phyloP scores from a whole-genome alignment of 2,888 invertebrate genomes.

The Caenorhabditis doughertyi region DNA sequence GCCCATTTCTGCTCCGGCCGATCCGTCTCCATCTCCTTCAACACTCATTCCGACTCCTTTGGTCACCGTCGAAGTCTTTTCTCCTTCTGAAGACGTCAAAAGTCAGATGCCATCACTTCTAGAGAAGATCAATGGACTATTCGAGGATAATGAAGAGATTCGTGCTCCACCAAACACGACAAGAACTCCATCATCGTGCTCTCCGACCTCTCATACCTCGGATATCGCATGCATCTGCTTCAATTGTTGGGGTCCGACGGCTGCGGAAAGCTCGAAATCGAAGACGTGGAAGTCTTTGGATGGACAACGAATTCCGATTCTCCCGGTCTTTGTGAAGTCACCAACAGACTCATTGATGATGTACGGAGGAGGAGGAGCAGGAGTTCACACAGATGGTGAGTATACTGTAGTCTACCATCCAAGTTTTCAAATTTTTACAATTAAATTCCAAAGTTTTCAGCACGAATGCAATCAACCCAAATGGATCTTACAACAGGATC shows the following conservation, averaged over 20 bases:
- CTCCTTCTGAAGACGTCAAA: no score
- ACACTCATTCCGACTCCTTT: no score
- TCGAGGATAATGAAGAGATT: background rate
- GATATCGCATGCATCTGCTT: conserved; percentile 6
- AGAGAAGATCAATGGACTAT: conserved; percentile 17
- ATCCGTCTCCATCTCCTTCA: no score
- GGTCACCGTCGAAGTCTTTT: no score
- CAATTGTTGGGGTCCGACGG: conserved; percentile 20
- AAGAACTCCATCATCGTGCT: background rate
- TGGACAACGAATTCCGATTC: background rate
- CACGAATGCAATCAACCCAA: no score
- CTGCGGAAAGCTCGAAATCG: background rate
- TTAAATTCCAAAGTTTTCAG: no score
- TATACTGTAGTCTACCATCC: background rate
- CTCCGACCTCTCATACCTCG: no score
- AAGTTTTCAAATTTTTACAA: background rate
- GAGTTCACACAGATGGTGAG: no score
- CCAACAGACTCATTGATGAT: conserved; percentile 2
- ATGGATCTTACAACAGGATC: no score
- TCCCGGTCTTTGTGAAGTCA: background rate
- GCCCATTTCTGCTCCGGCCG: no score
- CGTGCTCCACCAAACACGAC: background rate
- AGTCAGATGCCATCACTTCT: conserved; percentile 1
- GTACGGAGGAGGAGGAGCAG: background rate
- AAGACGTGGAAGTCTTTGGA: conserved; percentile 15